phyloP scores from a whole-genome alignment of 2,797 vertebrate species.

The Pagetopsis macropterus region DNA sequence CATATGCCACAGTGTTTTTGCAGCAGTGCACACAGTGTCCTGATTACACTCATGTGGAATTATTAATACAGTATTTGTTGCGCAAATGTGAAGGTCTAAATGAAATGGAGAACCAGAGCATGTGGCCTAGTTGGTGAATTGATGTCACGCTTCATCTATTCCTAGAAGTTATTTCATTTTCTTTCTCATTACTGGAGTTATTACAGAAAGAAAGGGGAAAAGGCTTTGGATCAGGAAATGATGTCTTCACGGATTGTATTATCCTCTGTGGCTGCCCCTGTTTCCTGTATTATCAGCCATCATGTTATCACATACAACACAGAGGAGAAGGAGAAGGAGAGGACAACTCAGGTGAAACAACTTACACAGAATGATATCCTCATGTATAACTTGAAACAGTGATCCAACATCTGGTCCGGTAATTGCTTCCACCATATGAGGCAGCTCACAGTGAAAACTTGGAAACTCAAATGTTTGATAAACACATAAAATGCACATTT shows the following conservation, averaged over 20 bases:
- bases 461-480: constrained; percentile 38
- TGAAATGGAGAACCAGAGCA: constrained; percentile 32
- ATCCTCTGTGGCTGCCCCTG: constrained; percentile 22
- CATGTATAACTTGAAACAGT: constrained; percentile 12
- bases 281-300: constrained; percentile 11
- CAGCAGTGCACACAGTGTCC: constrained; percentile 3
- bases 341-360: constrained; percentile 16
- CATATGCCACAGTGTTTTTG: constrained; percentile 2
- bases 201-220: constrained; percentile 43
- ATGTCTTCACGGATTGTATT: constrained; percentile 58
- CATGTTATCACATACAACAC: constrained; percentile 18
- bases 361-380: constrained; percentile 7
- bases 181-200: constrained; percentile 63
- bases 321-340: constrained; percentile 12
- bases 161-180: constrained; percentile 48
- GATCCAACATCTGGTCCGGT: constrained; percentile 27
- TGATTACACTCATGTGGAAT: constrained; percentile 3
- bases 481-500: constrained; percentile 32
- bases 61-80: background rate
- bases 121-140: constrained; percentile 25
- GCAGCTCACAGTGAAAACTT: constrained; percentile 14
- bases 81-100: constrained; percentile 23
- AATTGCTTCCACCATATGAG: constrained; percentile 19
- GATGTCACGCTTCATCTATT: constrained; percentile 48
- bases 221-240: constrained; percentile 61